Evolutionary conservation across 2,888 invertebrate species (phyloP), one percentile per base, ranked within the genome.

Genomic region (Trachelus tabidus): DNA sequence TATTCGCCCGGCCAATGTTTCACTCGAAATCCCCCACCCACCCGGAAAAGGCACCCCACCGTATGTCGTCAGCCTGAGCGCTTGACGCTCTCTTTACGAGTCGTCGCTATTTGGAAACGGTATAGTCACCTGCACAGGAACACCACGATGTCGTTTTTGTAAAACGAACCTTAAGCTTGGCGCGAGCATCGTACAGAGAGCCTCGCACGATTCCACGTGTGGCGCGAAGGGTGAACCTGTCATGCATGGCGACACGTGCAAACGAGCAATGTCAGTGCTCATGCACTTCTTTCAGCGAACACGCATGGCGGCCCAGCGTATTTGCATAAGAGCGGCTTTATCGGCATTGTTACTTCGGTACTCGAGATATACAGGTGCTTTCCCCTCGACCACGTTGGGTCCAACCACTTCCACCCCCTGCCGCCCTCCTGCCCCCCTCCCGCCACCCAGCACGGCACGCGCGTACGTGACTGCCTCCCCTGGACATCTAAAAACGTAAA

Each of bases 1-100:
- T 77, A 77, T 77, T 77, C 75, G 75, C 73, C 75, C 75, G 77
- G 56, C 71, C 75, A 77, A 77, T 77, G 77, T 75, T 77, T 77
- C 75, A 75, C 75, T 75, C 75, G 75, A 77, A 77, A 75, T 77
- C 71, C 12, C 35, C 35, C 69, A 33, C 4, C 69, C 40, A 15
- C 56, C 23, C 6, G 56, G 23, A 56, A 56, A 23, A 56, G 56
- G 9, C 56, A 56, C 23, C 9, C 56, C 23, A 9, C 56, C 56
- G 23, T 56, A 56, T 23, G 56, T 56, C 23, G 56, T 56, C 56
- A 9, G 23, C 2, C 9, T 1, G 56, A 56, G 9, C 23, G 56
- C 56, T 56, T 1, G 23, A 56, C 56, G 23, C 56, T 56, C 23
- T 56, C 56, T 56, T 9, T 23, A 23, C 56, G 23, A 23, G 23